Base-by-base conservation (phyloP, 2,113 vertebrate species). In the Hiodon alosoides region DNA sequence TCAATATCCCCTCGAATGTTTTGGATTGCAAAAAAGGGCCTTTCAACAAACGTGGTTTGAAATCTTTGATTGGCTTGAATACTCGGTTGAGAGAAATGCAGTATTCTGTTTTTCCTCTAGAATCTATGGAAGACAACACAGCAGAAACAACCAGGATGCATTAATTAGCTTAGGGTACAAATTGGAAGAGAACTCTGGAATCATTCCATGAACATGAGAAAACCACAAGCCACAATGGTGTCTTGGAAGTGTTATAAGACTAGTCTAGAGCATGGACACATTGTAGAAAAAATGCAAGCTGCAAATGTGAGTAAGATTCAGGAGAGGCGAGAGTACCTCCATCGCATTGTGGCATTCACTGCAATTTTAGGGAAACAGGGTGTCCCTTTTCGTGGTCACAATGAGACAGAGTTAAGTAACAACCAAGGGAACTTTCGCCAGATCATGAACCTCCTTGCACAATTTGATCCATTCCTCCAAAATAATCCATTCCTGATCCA, bases 391-490 rank as follows among this genome's bases (percentile, higher is more conserved):
- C 10, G 31, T 50, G 75, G 75, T 11, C 69, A 72, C 9, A 48
- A 65, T 55, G 69, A 77, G 47, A 60, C 11, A 8, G 69, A 72
- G 17, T 65, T 31, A 7, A 66, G 60, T 16, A 3, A 57, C 10
- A 77, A 77, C 16, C 69, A 66, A 69, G 76, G 76, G 10, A 71
- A 77, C 60, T 77, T 72, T n/a, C 46, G 71, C 14, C 69, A 71
- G 31, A 14, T 14, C 13, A 67, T 77, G 62, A 67, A 67, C 4
- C 62, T 77, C n/a, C 70, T 77, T 3, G 31, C 54, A 67, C 14
- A 7, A 50, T 67, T 77, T 67, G 62, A 77, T 53, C 75, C 59
- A 61, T 61, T 31, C 67, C 72, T 46, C n/a, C n/a, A n/a, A n/a
- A n/a, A n/a, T n/a, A n/a, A n/a, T n/a, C n/a, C n/a, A n/a, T n/a